Evolutionary conservation across 2,113 vertebrate genomes (phyloP).

Genomic region (Alethe castanea): DNA sequence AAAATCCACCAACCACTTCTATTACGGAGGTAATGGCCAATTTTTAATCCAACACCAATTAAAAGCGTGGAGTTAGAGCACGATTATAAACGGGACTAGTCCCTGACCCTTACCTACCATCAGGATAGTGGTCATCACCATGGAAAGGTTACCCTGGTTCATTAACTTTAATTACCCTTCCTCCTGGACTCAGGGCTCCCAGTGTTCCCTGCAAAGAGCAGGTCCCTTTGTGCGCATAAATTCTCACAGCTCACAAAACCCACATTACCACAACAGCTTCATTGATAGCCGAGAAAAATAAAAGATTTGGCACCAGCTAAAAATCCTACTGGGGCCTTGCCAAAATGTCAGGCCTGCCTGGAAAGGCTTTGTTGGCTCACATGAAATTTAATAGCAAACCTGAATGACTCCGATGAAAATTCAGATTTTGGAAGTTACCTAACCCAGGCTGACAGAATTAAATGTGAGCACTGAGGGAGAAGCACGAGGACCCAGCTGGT

Average conservation of each 20-base stretch:
- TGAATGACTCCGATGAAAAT: conserved; percentile 59
- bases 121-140: conserved; percentile 67
- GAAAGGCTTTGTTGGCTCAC: conserved; percentile 56
- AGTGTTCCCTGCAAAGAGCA: conserved; percentile 80
- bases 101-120: conserved; percentile 71
- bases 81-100: conserved; percentile 23
- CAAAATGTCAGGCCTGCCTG: conserved; percentile 72
- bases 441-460: conserved; percentile 6
- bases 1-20: not conserved
- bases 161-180: conserved; percentile 82
- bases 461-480: not conserved
- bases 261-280: conserved; percentile 80
- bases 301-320: conserved; percentile 73
- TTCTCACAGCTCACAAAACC: conserved; percentile 83
- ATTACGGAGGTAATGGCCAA: not conserved
- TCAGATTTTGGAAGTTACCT: conserved; percentile 43
- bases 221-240: conserved; percentile 78
- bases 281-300: conserved; percentile 79
- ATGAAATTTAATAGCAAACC: conserved; percentile 70
- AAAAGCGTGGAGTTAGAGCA: not conserved
- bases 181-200: conserved; percentile 73
- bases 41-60: conserved; percentile 35
- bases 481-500: not conserved
- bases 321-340: conserved; percentile 71
- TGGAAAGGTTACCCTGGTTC: conserved; percentile 79